Conservation (phyloP, 2,113 vertebrate species). For the Euleptes europaea region DNA sequence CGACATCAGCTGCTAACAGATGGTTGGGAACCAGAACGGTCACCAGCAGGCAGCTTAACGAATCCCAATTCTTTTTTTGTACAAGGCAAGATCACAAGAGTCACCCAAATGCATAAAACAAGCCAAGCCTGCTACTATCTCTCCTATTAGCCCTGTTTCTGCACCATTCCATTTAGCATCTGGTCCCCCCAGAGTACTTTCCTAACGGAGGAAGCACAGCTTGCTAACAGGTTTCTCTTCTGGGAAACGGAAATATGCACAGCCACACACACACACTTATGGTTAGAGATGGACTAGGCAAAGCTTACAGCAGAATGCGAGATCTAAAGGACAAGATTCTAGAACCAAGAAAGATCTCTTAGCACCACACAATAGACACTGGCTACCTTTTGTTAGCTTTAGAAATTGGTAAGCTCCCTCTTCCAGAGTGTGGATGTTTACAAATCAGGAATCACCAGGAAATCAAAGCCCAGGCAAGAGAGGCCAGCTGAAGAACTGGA, state of each 20-base stretch:
- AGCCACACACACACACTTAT: no score
- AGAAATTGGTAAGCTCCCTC: not conserved
- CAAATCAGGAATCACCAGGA: not conserved
- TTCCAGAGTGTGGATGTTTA: not conserved
- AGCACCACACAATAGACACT: no score
- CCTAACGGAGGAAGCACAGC: not conserved
- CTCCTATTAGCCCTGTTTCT: not conserved
- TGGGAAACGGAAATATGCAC: not conserved
- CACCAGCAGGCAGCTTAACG: not conserved
- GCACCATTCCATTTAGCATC: not conserved
- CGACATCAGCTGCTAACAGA: not conserved
- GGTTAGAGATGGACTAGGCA: not conserved
- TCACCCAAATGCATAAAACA: not conserved
- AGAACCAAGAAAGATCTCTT: not conserved
- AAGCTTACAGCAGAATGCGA: not conserved
- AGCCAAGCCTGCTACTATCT: not conserved
- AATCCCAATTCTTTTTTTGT: no score
- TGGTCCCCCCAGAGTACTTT: not conserved
- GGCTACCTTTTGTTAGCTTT: not conserved
- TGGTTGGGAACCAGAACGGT: not conserved
- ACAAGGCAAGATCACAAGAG: not conserved
- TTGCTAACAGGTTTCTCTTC: not conserved
- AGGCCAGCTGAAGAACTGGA: not conserved
- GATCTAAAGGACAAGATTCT: not conserved
- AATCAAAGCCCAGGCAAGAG: not conserved